phyloP scores from a whole-genome alignment of 2,113 vertebrate genomes.

The Penelope pileata region DNA sequence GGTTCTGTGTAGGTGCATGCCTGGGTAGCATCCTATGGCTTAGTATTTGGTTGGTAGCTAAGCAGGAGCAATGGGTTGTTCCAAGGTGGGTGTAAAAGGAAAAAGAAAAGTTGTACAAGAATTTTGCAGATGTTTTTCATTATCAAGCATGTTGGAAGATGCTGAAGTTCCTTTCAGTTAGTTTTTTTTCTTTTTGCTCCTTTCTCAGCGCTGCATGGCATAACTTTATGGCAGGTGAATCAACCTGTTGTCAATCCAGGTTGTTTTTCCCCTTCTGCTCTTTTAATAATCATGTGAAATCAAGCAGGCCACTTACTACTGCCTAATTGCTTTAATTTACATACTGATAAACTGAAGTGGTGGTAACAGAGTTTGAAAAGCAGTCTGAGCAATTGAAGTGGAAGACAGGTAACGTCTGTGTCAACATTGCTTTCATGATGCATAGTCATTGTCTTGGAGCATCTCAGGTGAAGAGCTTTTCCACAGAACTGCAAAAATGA shows the following conservation, averaged over 20 bases:
- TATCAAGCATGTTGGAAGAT: background rate
- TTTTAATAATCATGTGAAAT: conserved; percentile 6
- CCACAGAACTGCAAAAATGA: background rate
- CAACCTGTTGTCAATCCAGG: background rate
- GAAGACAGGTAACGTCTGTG: background rate
- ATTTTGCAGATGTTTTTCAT: background rate
- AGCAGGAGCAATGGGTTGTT: background rate
- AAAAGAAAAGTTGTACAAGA: background rate
- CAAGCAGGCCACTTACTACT: background rate
- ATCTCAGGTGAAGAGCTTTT: background rate
- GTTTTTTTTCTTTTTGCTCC: background rate
- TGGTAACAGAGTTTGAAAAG: background rate
- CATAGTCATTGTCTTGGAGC: background rate
- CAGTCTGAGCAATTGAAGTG: background rate
- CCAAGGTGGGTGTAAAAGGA: background rate
- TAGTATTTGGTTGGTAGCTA: background rate
- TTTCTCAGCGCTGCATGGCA: background rate
- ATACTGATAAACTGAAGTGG: background rate
- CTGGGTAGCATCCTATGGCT: background rate
- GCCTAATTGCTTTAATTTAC: conserved; percentile 11
- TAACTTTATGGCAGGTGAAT: background rate
- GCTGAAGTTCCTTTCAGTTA: background rate
- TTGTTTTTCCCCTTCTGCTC: background rate
- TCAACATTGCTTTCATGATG: background rate
- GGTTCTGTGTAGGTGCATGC: background rate